Base-by-base conservation (phyloP, 2,888 invertebrate species). In the Leucoptera coffeella region DNA sequence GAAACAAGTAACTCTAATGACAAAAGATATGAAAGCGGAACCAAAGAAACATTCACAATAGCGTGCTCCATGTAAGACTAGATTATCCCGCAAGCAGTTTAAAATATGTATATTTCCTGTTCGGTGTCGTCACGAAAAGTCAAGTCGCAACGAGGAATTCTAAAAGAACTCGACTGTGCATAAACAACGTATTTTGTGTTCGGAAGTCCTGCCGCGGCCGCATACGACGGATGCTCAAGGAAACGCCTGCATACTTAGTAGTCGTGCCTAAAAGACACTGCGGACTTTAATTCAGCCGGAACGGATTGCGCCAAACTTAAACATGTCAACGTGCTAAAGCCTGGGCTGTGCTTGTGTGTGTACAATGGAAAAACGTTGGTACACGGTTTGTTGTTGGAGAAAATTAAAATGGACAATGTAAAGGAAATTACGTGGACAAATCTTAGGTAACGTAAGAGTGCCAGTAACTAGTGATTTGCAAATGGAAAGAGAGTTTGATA, bases 211-310 rank as follows among this genome's bases (percentile, higher is more conserved):
- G 55, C 59, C 56, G 58, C 51, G 62, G 59, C 56, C 60, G 61
- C 55, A 15, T 13, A 27, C 56, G 62, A 59, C 62, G 67, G 64
- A 65, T 67, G 57, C 64, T 51, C 54, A 60, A 62, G 57, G 58
- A 64, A 61, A 60, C 60, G 60, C 61, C 61, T 62, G 69, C 69
- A 69, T 69, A 64, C 65, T 62, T 62, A 69, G 58, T 59, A 65
- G 62, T 54, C 64, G 61, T 59, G 56, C 65, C 62, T 65, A 64
- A 65, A 67, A 69, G 65, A 67, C 60, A 67, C 59, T 64, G 62
- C 62, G 57, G 67, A 58, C 57, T 65, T 58, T 57, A 55, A 53
- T 54, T 57, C 53, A 61, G 58, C 53, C 58, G 61, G 55, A 51
- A 43, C 42, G 56, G 64, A 61, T 61, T 65, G 64, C 56, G 58